These are phyloP conservation scores for Falco cherrug DNA, from an alignment of 2,797 vertebrate genomes.

Conservation along the genomic window DNA sequence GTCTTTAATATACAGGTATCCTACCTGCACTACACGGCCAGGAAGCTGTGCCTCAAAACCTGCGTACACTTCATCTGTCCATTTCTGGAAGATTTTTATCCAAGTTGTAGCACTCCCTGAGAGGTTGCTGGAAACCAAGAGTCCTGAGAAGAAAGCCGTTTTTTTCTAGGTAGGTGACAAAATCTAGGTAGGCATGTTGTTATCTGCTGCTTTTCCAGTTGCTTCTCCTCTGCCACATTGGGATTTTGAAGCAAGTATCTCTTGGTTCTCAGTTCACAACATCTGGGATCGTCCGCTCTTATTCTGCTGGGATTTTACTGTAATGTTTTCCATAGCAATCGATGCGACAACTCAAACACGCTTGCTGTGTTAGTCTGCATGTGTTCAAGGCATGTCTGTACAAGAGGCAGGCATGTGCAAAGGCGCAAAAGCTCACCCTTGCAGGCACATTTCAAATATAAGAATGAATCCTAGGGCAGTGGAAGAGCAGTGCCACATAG, in stretches of 20 bases:
- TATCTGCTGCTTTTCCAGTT: background rate
- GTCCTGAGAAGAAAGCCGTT: background rate
- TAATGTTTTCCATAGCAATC: background rate
- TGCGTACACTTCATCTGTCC: accelerated
- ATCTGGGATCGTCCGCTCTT: background rate
- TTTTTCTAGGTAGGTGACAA: background rate
- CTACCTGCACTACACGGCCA: background rate
- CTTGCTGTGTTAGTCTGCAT: background rate
- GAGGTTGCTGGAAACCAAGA: background rate
- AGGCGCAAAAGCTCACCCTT: background rate
- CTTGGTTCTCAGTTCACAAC: background rate
- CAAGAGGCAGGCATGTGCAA: background rate
- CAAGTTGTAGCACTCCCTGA: background rate
- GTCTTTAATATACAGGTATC: background rate
- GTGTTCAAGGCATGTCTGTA: background rate
- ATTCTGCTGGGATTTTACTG: background rate
- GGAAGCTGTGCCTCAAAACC: background rate
- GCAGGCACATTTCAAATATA: background rate
- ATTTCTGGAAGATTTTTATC: background rate
- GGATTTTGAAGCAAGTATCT: background rate
- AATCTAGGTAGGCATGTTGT: background rate
- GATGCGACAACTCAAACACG: background rate
- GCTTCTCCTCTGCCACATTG: background rate
- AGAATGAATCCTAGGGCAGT: background rate
- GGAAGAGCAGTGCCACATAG: background rate